Evolutionary conservation across 2,113 vertebrate species (phyloP).

Genomic region (Dipodomys ordii): DNA sequence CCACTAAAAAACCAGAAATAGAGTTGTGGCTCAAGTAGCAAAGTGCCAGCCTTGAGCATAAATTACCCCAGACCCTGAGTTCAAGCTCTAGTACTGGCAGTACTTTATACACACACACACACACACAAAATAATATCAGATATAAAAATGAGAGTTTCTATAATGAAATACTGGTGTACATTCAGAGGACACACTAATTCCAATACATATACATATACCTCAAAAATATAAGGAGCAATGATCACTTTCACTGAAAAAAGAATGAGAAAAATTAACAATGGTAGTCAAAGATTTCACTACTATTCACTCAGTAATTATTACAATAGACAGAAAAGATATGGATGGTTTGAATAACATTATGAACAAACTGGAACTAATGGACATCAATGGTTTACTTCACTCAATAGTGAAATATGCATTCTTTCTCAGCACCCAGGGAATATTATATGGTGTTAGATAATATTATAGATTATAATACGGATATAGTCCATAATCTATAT

Average conservation of each 20-base stretch:
- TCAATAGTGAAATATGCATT: not conserved
- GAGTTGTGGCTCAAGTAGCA: too few species aligned
- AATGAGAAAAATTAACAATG: slow-evolving; percentile 3
- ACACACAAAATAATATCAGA: not conserved
- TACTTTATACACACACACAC: too few species aligned
- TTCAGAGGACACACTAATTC: not conserved
- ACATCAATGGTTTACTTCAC: not conserved
- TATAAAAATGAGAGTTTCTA: not conserved
- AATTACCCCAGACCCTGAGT: too few species aligned
- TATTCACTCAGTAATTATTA: slow-evolving; percentile 16
- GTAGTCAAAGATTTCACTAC: slow-evolving; percentile 7
- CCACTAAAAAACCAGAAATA: too few species aligned
- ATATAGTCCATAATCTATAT: too few species aligned
- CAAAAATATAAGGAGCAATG: not conserved
- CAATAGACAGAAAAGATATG: not conserved
- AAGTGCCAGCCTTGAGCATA: too few species aligned
- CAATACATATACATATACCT: not conserved
- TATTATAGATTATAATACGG: not conserved
- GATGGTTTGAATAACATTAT: not conserved
- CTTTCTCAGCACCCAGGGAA: not conserved
- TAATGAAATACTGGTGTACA: not conserved
- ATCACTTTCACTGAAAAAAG: not conserved
- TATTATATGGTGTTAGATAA: not conserved
- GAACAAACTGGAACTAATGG: not conserved
- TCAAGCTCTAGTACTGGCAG: too few species aligned